Percentiles rank a stretch among this genome's conserved stretches.
Conservation (phyloP, 2,113 vertebrate genomes). For the Podarcis muralis region DNA sequence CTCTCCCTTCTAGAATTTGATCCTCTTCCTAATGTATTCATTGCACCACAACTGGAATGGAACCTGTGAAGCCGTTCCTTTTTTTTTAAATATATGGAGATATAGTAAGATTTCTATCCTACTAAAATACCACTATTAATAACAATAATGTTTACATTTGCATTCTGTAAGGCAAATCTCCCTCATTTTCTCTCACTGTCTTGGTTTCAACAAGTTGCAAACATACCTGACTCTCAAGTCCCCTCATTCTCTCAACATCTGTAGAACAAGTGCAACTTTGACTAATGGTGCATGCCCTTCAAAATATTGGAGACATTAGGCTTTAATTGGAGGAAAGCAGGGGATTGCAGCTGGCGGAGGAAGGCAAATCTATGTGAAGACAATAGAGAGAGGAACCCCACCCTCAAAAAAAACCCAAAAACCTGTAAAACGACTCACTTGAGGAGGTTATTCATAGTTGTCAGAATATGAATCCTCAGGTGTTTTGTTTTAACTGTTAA, state of each 20-base stretch:
- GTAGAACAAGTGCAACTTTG: neutral
- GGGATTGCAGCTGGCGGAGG: neutral
- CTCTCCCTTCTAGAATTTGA: neutral
- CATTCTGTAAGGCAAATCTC: neutral
- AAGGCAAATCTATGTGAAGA: neutral
- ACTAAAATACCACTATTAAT: neutral
- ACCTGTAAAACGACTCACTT: slow-evolving; percentile 7
- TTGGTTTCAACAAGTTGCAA: neutral
- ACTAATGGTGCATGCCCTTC: neutral
- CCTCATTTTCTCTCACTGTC: neutral
- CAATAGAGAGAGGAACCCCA: neutral
- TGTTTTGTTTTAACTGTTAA: slow-evolving; percentile 20
- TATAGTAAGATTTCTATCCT: neutral
- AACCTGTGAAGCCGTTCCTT: neutral
- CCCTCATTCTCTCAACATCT: neutral
- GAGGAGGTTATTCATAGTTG: slow-evolving; percentile 3
- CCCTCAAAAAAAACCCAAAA: neutral
- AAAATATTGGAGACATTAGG: neutral
- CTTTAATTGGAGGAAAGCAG: neutral
- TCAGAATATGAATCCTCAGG: neutral
- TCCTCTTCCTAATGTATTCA: neutral
- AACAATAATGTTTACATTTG: neutral
- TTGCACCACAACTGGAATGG: neutral
- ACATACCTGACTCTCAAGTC: neutral
- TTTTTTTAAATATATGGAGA: neutral